Evolutionary conservation across 2,113 vertebrate genomes (phyloP).

Genomic region (pig (Sus scrofa)): T2T-Sscrofa CM000814.6:142543501-142544000

Average conservation of each 20-base stretch:
- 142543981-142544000: too few species aligned
- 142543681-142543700: fast-evolving
- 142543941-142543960: fast-evolving
- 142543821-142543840: background rate
- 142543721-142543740: background rate
- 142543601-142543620: conserved; percentile 1
- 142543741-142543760: fast-evolving
- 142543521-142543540: conserved; percentile 71
- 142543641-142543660: background rate
- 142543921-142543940: background rate
- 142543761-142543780: background rate
- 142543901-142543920: fast-evolving
- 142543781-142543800: background rate
- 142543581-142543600: background rate
- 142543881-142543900: background rate
- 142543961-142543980: background rate
- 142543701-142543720: background rate
- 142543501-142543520: conserved; percentile 34
- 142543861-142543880: background rate
- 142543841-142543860: background rate
- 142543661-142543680: background rate
- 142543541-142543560: background rate
- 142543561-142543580: conserved; percentile 36
- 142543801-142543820: background rate
- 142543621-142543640: background rate